Conservation (phyloP, 1,140 invertebrate genomes). For the Polyergus mexicanus region DNA sequence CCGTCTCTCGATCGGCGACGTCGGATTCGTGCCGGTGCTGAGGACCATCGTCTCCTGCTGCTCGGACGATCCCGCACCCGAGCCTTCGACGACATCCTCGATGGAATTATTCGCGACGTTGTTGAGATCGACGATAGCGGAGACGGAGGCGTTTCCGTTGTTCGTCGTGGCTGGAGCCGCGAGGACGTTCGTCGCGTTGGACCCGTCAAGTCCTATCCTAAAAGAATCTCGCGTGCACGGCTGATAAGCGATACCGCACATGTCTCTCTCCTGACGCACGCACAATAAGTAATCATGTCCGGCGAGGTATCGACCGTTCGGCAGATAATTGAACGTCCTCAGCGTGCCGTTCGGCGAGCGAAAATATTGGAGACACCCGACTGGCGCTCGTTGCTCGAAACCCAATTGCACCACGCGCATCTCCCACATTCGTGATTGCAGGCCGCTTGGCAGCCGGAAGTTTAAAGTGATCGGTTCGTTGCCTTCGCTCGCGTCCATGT, state of each 20-base stretch:
- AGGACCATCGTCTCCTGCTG: conserved; percentile 49
- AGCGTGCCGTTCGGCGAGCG: conserved; percentile 88
- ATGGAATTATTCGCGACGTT: conserved; percentile 34
- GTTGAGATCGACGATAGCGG: background rate
- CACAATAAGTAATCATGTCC: conserved; percentile 93
- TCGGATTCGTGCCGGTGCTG: background rate
- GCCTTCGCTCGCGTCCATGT: conserved; percentile 89
- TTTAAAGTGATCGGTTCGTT: conserved; percentile 87
- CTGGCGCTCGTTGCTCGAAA: conserved; percentile 91
- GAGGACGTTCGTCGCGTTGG: conserved; percentile 47
- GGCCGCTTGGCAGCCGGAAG: conserved; percentile 87
- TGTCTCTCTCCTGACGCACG: conserved; percentile 89
- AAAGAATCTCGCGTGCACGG: conserved; percentile 92
- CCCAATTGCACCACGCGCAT: conserved; percentile 91
- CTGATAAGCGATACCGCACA: conserved; percentile 92
- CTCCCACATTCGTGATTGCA: conserved; percentile 91
- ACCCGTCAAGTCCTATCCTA: conserved; percentile 88
- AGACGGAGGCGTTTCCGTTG: background rate
- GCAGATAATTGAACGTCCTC: conserved; percentile 92
- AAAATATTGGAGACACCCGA: conserved; percentile 91
- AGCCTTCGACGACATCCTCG: conserved; percentile 75
- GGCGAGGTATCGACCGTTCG: conserved; percentile 93
- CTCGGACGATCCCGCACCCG: conserved; percentile 70
- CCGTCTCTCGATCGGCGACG: conserved; percentile 78
- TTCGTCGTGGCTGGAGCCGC: conserved; percentile 63